phyloP scores from a whole-genome alignment of 2,888 invertebrate species.

The Drosophila bunnanda region DNA sequence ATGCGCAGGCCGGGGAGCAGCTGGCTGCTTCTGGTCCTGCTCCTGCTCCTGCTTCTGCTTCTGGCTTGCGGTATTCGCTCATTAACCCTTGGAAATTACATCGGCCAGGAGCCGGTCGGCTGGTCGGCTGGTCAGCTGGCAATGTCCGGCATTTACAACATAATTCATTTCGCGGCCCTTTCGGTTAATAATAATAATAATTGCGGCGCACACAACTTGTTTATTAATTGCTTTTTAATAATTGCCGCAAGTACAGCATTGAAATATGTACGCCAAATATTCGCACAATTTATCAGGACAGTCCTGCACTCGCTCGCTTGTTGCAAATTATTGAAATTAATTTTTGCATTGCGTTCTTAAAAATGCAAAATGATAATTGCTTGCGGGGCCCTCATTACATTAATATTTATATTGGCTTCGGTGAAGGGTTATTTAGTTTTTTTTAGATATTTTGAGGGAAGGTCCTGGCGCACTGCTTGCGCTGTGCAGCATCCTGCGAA shows the following conservation, averaged over 20 bases:
- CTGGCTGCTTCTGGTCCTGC: slow-evolving; percentile 41
- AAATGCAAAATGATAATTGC: slow-evolving; percentile 54
- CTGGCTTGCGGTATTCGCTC: slow-evolving; percentile 72
- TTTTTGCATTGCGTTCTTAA: slow-evolving; percentile 58
- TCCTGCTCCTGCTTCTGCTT: not conserved
- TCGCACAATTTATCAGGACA: slow-evolving; percentile 48
- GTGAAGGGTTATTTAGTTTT: slow-evolving; percentile 1
- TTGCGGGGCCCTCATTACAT: not conserved
- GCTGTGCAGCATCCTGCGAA: slow-evolving; percentile 56
- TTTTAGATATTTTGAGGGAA: not conserved
- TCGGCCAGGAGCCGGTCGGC: slow-evolving; percentile 4
- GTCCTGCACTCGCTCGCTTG: slow-evolving; percentile 49
- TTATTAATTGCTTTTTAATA: slow-evolving; percentile 81
- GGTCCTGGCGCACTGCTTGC: slow-evolving; percentile 56
- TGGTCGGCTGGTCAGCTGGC: slow-evolving; percentile 36
- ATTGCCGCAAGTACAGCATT: slow-evolving; percentile 48
- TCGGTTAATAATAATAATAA: slow-evolving; percentile 48
- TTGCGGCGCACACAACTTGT: slow-evolving; percentile 54
- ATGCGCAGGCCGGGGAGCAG: slow-evolving; percentile 66
- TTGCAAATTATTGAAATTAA: slow-evolving; percentile 68
- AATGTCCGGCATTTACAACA: slow-evolving; percentile 79
- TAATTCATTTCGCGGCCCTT: slow-evolving; percentile 65
- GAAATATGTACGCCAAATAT: slow-evolving; percentile 53
- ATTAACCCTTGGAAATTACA: slow-evolving; percentile 78
- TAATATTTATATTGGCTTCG: slow-evolving; percentile 27